Conservation (phyloP, 2,797 vertebrate species). For the Yasuhikotakia modesta region DNA sequence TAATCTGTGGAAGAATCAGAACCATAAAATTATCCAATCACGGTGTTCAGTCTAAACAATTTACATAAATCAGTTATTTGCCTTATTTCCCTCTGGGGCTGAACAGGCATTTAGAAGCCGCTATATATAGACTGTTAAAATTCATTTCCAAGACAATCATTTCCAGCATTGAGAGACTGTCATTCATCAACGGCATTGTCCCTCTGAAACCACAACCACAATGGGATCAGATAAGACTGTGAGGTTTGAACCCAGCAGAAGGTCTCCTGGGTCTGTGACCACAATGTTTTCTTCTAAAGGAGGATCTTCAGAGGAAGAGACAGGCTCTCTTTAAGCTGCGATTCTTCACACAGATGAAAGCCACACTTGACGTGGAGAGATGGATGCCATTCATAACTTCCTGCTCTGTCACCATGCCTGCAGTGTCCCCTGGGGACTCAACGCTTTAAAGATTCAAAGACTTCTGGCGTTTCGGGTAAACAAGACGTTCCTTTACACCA, state of each 20-base stretch:
- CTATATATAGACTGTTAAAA: not conserved
- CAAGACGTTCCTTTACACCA: not conserved
- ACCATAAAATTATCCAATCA: too few relatives aligned
- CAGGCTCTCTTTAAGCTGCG: constrained; percentile 51
- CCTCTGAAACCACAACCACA: constrained; percentile 39
- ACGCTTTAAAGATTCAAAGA: constrained; percentile 11
- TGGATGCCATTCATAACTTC: constrained; percentile 64
- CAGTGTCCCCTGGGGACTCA: constrained; percentile 58
- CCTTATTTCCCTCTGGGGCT: not conserved
- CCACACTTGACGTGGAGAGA: constrained; percentile 32
- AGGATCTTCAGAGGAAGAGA: constrained; percentile 17
- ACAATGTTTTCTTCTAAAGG: constrained; percentile 1
- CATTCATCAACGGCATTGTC: constrained; percentile 34
- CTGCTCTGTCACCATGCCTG: constrained; percentile 42
- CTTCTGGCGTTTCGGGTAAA: constrained; percentile 23
- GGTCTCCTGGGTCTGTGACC: constrained; percentile 43
- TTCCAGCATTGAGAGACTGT: constrained; percentile 60
- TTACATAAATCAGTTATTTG: too few relatives aligned
- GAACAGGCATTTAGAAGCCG: not conserved
- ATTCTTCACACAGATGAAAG: constrained; percentile 38
- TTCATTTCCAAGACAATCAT: not conserved
- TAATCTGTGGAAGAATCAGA: too few relatives aligned
- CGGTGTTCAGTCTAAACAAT: too few relatives aligned
- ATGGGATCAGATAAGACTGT: constrained; percentile 53
- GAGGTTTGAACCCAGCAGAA: constrained; percentile 58